Conservation (phyloP, 2,888 invertebrate species). For the Drosophila quinaria region DNA sequence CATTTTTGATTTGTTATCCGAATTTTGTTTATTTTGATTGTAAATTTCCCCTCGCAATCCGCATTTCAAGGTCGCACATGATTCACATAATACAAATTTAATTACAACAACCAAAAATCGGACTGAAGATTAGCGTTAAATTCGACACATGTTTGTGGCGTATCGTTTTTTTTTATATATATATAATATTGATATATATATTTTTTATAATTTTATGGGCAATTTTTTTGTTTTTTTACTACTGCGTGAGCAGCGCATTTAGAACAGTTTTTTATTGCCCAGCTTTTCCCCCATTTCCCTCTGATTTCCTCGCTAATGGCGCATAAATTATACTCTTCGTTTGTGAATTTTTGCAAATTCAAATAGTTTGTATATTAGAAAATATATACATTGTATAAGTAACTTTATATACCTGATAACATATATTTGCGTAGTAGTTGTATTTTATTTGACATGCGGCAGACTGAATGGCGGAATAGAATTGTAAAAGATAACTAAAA, state of each 20-base stretch:
- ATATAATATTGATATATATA: neutral
- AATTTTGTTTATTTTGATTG: slow-evolving; percentile 18
- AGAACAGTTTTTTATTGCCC: slow-evolving; percentile 41
- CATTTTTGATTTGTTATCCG: slow-evolving; percentile 1
- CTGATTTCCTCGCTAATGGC: slow-evolving; percentile 42
- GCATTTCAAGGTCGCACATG: slow-evolving; percentile 69
- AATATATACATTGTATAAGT: slow-evolving; percentile 17
- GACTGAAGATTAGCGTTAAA: slow-evolving; percentile 19
- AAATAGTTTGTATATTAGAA: slow-evolving; percentile 34
- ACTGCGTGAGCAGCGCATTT: slow-evolving; percentile 19
- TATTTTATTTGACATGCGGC: slow-evolving; percentile 29
- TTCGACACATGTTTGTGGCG: slow-evolving; percentile 43
- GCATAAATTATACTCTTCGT: slow-evolving; percentile 59
- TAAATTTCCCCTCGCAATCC: slow-evolving; percentile 1
- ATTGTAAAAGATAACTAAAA: neutral
- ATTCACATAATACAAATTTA: slow-evolving; percentile 46
- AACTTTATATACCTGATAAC: slow-evolving; percentile 12
- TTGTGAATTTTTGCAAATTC: slow-evolving; percentile 28
- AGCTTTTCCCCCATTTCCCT: slow-evolving; percentile 20
- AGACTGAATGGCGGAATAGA: slow-evolving; percentile 53
- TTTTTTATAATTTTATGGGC: slow-evolving; percentile 16
- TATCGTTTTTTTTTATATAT: slow-evolving; percentile 11
- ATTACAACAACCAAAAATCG: slow-evolving; percentile 35
- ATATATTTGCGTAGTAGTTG: slow-evolving; percentile 18
- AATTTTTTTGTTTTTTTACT: slow-evolving; percentile 14